phyloP scores from a whole-genome alignment of 2,797 vertebrate species.

The Enteromius mattozi region DNA sequence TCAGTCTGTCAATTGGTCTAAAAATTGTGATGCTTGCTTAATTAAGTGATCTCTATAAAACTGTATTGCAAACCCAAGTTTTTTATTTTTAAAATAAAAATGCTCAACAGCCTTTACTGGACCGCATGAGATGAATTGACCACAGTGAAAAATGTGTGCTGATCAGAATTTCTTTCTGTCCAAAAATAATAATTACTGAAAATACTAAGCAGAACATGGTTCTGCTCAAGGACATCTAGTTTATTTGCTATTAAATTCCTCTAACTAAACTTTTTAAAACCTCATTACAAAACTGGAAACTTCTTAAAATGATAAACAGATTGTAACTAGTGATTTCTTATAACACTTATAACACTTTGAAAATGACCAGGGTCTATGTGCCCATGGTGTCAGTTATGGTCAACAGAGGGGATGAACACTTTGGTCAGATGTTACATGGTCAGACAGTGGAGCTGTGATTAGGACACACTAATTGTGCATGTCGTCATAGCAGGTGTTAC shows the following conservation, averaged over 20 bases:
- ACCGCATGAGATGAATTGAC: background rate
- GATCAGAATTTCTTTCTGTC: background rate
- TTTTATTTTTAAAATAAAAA: constrained; percentile 7
- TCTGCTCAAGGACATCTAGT: background rate
- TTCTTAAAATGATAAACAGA: background rate
- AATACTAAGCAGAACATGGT: background rate
- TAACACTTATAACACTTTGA: background rate
- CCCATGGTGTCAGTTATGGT: background rate
- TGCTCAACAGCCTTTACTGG: background rate
- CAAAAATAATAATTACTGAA: background rate
- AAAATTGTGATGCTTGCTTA: background rate
- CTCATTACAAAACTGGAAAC: background rate
- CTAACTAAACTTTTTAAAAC: background rate
- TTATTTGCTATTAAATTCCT: background rate
- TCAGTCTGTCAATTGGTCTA: background rate
- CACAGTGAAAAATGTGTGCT: background rate
- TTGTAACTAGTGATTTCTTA: background rate
- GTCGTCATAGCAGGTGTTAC: constrained; percentile 69
- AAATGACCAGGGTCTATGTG: background rate
- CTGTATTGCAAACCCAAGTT: background rate
- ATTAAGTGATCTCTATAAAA: background rate
- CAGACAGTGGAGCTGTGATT: constrained; percentile 33
- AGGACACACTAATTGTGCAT: constrained; percentile 60
- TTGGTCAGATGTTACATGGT: background rate
- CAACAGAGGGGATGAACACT: background rate